Base-by-base conservation (phyloP, 1,140 invertebrate species). In the Gonioctena quinquepunctata region DNA sequence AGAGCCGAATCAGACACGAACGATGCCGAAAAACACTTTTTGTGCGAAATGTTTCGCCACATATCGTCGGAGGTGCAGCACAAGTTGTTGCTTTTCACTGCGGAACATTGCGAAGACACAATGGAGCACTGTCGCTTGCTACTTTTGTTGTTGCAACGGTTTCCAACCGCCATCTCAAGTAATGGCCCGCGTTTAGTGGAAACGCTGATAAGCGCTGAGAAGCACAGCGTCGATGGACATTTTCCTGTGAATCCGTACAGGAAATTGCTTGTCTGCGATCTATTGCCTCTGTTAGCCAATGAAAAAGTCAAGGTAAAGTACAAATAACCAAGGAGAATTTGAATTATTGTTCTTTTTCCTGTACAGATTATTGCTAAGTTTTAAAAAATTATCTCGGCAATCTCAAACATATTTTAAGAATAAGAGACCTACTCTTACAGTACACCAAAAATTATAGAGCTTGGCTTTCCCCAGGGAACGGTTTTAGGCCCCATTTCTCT, bases 51-150 rank as follows among this genome's bases (percentile, higher is more conserved):
- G 82, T 86, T 86, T 68, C 80, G 78, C 61, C 80, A 83, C 68
- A 81, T 83, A 60, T 77, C 80, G 2, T 76, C 77, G 21, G 92
- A 93, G 73, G 88, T 93, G 18, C 93, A 94, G 79, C 89, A 92
- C 70, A 89, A 90, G 66, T 85, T 94, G 62, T 85, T 96, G 11
- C 85, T 94, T 67, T 89, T 91, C 70, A 93, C 93, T 69, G 93
- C 94, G 21, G 93, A 95, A 83, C 90, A 93, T 68, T 93, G 92
- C 77, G 92, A 93, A 81, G 93, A 95, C 80, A 94, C 92, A 22
- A 91, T 95, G 87, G 93, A 95, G 79, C 93, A 95, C 82, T 95
- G 94, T 81, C 88, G 92, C 73, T 83, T 95, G 54, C 84, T 94
- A 50, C 85, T 96, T 25, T 80, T 96, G 48, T 85, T 95, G 60